Evolutionary conservation across 1,140 invertebrate genomes (phyloP).

Genomic region (Lasaia peninsularis): DNA sequence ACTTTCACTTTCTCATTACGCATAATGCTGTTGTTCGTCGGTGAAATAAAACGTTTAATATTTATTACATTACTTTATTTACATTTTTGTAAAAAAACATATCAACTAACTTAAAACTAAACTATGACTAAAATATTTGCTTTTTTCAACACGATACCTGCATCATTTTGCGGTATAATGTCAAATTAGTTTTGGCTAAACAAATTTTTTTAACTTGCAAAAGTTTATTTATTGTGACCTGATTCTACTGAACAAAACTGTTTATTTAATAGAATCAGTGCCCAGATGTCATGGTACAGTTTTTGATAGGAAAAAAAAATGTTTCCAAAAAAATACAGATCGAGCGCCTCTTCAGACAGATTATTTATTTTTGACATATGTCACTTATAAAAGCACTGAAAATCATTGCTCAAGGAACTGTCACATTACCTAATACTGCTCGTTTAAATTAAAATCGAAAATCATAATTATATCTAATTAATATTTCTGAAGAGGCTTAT

Average conservation of each 20-base stretch:
- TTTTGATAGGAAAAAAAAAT: constrained; percentile 17
- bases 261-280: constrained; percentile 2
- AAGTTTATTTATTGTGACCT: background rate
- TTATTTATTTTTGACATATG: constrained; percentile 7
- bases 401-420: background rate
- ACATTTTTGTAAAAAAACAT: constrained; percentile 53
- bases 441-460: constrained; percentile 1
- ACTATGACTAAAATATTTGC: constrained; percentile 59
- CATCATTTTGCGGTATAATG: constrained; percentile 38
- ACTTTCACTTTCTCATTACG: too few relatives aligned
- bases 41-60: constrained; percentile 22
- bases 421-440: constrained; percentile 7
- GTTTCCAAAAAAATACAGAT: background rate
- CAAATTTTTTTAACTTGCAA: background rate
- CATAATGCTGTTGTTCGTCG: background rate
- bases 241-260: background rate
- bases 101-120: constrained; percentile 45
- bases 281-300: constrained; percentile 5
- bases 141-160: constrained; percentile 57
- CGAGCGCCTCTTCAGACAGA: constrained; percentile 65
- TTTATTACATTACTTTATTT: constrained; percentile 54
- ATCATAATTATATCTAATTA: constrained; percentile 14
- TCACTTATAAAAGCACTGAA: background rate
- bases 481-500: constrained; percentile 39
- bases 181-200: constrained; percentile 36